phyloP scores from a whole-genome alignment of 2,113 vertebrate genomes.

The Fulmarus glacialis region DNA sequence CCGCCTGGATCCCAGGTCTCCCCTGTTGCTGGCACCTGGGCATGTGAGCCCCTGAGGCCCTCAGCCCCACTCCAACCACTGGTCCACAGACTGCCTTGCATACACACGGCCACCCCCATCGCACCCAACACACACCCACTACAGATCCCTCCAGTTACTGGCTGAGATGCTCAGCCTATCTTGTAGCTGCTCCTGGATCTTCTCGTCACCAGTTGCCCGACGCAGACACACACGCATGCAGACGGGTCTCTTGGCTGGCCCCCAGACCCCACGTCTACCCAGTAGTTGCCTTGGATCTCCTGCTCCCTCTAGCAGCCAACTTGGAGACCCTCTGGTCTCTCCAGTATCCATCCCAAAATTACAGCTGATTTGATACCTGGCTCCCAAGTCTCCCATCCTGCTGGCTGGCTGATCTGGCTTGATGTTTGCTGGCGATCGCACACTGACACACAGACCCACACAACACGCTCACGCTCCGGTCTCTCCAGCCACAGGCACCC shows the following conservation, averaged over 20 bases:
- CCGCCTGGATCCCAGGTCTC: not conserved
- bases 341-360: not conserved
- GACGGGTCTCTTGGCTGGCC: not conserved
- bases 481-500: not conserved
- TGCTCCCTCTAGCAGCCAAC: not conserved
- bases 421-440: accelerated
- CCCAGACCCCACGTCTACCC: not conserved
- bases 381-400: not conserved
- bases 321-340: not conserved
- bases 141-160: too few relatives aligned
- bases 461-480: accelerated
- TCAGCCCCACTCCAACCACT: not conserved
- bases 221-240: not conserved
- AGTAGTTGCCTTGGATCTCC: not conserved
- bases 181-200: not conserved
- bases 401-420: not conserved
- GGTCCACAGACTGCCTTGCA: not conserved
- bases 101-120: not conserved
- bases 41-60: not conserved
- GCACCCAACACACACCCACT: not conserved
- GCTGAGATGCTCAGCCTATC: not conserved
- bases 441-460: not conserved
- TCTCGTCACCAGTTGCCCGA: not conserved
- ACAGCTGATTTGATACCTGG: not conserved
- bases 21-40: not conserved